phyloP scores from a whole-genome alignment of 2,888 invertebrate species.

The Stenodema calcarata region DNA sequence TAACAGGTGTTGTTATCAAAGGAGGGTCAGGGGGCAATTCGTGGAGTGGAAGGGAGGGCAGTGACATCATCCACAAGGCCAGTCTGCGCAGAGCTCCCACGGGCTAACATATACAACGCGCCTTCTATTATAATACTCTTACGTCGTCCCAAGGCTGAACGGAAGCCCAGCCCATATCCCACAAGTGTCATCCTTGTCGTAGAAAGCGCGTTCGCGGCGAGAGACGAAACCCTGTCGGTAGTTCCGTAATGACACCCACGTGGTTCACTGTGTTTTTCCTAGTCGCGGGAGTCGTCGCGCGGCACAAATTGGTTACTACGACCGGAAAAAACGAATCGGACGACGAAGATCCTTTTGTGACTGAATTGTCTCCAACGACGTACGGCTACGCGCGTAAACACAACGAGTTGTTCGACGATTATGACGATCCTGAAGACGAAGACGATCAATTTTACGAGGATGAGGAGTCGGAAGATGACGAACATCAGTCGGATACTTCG shows the following conservation, averaged over 20 bases:
- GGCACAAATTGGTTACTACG: not conserved
- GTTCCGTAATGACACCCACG: not conserved
- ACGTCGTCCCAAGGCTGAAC: not conserved
- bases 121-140: not conserved
- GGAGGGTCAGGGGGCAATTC: not conserved
- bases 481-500: not conserved
- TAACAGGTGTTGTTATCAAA: slow-evolving; percentile 6
- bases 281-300: not conserved
- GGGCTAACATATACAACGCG: not conserved
- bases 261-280: not conserved
- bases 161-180: not conserved
- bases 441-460: not conserved
- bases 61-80: slow-evolving; percentile 7
- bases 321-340: not conserved
- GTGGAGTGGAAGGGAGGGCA: not conserved
- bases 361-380: not conserved
- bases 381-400: not conserved
- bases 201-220: not conserved
- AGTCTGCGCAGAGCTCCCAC: not conserved
- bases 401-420: not conserved
- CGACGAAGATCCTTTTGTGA: not conserved
- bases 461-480: not conserved
- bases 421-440: slow-evolving; percentile 18
- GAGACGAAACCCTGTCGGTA: not conserved
- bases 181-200: not conserved